Conservation (phyloP, 2,113 vertebrate genomes). For the Limnothrissa miodon region DNA sequence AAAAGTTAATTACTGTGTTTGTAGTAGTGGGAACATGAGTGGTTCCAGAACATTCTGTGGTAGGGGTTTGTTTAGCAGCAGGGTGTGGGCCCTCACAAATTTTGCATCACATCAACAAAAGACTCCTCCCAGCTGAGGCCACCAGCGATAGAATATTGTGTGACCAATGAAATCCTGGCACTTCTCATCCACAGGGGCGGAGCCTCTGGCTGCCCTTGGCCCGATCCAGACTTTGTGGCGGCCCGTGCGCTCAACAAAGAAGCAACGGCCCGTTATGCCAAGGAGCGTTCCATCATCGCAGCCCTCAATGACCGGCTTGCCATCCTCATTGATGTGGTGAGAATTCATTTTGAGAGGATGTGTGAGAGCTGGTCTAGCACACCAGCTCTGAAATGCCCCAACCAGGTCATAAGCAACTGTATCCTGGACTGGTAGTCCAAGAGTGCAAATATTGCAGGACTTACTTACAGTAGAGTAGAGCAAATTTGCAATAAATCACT, state of each 20-base stretch:
- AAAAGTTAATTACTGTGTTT: not conserved
- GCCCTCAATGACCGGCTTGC: constrained; percentile 70
- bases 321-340: constrained; percentile 69
- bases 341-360: constrained; percentile 19
- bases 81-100: constrained; percentile 13
- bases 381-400: not conserved
- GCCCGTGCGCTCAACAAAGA: constrained; percentile 60
- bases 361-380: not conserved
- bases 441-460: not conserved
- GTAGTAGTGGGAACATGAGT: not conserved
- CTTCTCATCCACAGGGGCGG: constrained; percentile 48
- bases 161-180: not conserved
- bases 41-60: constrained; percentile 9
- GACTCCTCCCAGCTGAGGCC: not conserved
- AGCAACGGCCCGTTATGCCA: constrained; percentile 52
- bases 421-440: not conserved
- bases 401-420: not conserved
- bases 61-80: not conserved
- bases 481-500: not conserved
- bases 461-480: not conserved
- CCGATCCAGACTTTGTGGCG: constrained; percentile 61
- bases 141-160: not conserved
- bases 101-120: constrained; percentile 1
- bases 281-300: constrained; percentile 63
- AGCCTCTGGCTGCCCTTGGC: constrained; percentile 45